Base-by-base conservation (phyloP, 2,888 invertebrate species). In the Pocota personata region DNA sequence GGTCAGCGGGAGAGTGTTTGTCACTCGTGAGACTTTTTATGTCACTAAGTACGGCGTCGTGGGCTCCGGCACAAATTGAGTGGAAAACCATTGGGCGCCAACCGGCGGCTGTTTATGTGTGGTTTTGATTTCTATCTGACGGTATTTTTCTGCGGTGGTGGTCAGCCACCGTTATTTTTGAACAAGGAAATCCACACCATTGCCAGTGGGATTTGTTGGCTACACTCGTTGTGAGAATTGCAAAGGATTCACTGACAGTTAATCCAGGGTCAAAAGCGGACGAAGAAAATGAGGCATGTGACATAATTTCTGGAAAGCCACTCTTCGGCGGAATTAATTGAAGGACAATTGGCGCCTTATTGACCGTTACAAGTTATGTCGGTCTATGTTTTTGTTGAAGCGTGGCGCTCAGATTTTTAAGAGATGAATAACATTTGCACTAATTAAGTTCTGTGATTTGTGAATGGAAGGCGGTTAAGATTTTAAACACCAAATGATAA, bases 51-150 rank as follows among this genome's bases (percentile, higher is more conserved):
- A 57, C 55, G 46, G 30, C 58, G 77, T 73, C 55, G 37, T 73
- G 62, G 72, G 64, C 55, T 62, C 37, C 66, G 64, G 50, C 58
- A 82, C 69, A 82, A 87, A 87, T 87, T 87, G 87, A 87, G 77
- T 82, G 87, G 87, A 87, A 87, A 87, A 87, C 87, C 73, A 77
- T 78, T 78, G 82, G 87, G 87, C 87, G 87, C 87, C 87, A 82
- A 82, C 24, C 19, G 57, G 43, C 62, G 73, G 24, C 67, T 58
- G 46, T 19, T 69, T 77, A 50, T 62, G 64, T 64, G 64, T 58
- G 69, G 69, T 48, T 87, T 78, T 35, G 72, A 78, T 87, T 82
- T 82, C 82, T 62, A 78, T 57, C 27, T 24, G 62, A 27, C 24
- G 40, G 14, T 58, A 30, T 52, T 71, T 40, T 71, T 62, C 37